Evolutionary conservation across 2,113 vertebrate species (phyloP).

Genomic region (Pycnonotus jocosus): DNA sequence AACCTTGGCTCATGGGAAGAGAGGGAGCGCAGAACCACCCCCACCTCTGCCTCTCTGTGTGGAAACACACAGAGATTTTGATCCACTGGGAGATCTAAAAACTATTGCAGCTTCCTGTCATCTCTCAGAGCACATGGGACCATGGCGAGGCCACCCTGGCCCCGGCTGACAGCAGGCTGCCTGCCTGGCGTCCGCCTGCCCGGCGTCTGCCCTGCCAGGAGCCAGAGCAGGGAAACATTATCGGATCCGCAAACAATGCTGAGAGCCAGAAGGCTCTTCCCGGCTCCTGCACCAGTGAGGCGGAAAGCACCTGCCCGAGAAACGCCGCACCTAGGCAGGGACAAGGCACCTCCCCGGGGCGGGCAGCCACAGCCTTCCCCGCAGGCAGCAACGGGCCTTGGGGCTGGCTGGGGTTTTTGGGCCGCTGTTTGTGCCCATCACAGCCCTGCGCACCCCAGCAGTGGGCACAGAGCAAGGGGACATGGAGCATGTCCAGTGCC

Average conservation of each 20-base stretch:
- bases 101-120: background rate
- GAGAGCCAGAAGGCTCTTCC: background rate
- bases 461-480: background rate
- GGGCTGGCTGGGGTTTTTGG: fast-evolving
- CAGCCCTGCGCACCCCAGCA: fast-evolving
- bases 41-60: background rate
- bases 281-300: background rate
- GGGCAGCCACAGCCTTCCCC: background rate
- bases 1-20: background rate
- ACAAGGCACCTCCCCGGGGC: background rate
- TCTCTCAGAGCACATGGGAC: background rate
- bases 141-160: fast-evolving
- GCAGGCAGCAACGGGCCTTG: fast-evolving
- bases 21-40: fast-evolving
- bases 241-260: background rate
- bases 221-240: background rate
- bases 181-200: background rate
- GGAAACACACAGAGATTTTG: background rate
- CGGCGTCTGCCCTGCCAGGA: background rate
- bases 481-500: fast-evolving
- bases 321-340: background rate
- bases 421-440: fast-evolving
- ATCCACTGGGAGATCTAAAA: background rate
- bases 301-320: background rate
- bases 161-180: background rate